Percentiles rank a stretch among this genome's conserved stretches.
Conservation (phyloP, 2,888 invertebrate genomes). For the Myopa tessellatipennis region DNA sequence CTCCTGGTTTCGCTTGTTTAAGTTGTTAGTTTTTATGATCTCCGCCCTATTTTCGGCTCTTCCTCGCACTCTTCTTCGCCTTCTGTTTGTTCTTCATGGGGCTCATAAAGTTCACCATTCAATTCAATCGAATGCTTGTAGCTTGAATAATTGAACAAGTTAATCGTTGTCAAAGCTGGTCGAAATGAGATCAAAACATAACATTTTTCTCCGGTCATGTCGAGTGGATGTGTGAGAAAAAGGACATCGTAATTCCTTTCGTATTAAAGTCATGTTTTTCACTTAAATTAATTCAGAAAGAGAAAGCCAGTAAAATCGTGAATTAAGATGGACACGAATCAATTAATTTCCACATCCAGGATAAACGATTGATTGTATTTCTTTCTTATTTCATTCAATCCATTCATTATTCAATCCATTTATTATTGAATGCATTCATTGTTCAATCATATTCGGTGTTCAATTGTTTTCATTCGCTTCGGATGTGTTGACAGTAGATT, state of each 20-base stretch:
- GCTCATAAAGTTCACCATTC: neutral
- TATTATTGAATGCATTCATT: too few species aligned
- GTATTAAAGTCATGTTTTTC: neutral
- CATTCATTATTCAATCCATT: too few species aligned
- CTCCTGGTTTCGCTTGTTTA: neutral
- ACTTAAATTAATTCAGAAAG: neutral
- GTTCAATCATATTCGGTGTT: too few species aligned
- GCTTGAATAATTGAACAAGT: neutral
- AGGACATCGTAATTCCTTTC: too few species aligned
- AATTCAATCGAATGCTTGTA: neutral
- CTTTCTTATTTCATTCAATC: too few species aligned
- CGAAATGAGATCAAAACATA: neutral
- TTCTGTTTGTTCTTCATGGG: neutral
- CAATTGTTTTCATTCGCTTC: neutral
- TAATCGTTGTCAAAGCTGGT: neutral
- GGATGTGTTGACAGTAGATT: constrained; percentile 9
- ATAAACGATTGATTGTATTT: constrained; percentile 14
- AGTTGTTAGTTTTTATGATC: neutral
- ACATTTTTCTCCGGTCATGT: too few species aligned
- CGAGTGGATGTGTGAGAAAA: too few species aligned
- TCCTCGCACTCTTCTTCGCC: neutral
- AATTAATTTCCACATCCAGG: constrained; percentile 13
- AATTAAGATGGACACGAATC: neutral
- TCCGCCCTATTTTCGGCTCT: neutral
- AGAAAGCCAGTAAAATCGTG: too few species aligned